Percentiles rank a stretch among this genome's conserved stretches.
These are phyloP conservation scores for Drosophila meridiana DNA, from an alignment of 2,888 invertebrate species.

Conservation along the genomic window DNA sequence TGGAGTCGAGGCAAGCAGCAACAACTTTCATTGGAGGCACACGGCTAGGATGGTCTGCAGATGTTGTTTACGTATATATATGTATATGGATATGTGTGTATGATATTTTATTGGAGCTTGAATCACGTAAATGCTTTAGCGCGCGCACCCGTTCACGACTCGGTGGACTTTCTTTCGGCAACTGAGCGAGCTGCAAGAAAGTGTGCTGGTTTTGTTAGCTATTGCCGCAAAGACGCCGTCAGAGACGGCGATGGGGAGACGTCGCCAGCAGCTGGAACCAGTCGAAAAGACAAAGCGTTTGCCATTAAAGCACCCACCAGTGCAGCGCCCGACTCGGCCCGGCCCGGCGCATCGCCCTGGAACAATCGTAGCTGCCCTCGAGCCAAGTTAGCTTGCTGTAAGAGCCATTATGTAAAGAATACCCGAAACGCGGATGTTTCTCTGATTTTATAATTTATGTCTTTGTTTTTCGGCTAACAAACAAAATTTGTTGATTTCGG, in stretches of 20 bases:
- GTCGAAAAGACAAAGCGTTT: constrained; percentile 59
- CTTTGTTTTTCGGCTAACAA: constrained; percentile 3
- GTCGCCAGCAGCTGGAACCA: constrained; percentile 61
- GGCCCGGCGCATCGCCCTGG: constrained; percentile 49
- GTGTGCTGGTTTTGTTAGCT: constrained; percentile 83
- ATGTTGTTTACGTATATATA: constrained; percentile 8
- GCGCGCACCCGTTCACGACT: constrained; percentile 64
- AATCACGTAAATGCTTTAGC: constrained; percentile 33
- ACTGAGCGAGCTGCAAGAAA: constrained; percentile 84
- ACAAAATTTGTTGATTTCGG: constrained; percentile 25
- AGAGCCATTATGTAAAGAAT: constrained; percentile 54
- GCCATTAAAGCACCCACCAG: constrained; percentile 55
- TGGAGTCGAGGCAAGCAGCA: constrained; percentile 24
- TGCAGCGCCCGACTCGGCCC: constrained; percentile 28
- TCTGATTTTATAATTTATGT: not conserved
- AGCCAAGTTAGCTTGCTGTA: constrained; percentile 5
- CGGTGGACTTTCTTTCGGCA: constrained; percentile 84
- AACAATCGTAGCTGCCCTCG: constrained; percentile 50
- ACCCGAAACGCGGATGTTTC: constrained; percentile 53
- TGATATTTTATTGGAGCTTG: constrained; percentile 25
- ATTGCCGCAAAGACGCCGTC: not conserved
- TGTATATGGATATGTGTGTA: not conserved
- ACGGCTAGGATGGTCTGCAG: constrained; percentile 31
- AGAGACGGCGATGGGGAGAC: constrained; percentile 28
- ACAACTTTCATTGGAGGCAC: constrained; percentile 55